phyloP scores from a whole-genome alignment of 1,140 invertebrate genomes.

The Trichonephila inaurata region DNA sequence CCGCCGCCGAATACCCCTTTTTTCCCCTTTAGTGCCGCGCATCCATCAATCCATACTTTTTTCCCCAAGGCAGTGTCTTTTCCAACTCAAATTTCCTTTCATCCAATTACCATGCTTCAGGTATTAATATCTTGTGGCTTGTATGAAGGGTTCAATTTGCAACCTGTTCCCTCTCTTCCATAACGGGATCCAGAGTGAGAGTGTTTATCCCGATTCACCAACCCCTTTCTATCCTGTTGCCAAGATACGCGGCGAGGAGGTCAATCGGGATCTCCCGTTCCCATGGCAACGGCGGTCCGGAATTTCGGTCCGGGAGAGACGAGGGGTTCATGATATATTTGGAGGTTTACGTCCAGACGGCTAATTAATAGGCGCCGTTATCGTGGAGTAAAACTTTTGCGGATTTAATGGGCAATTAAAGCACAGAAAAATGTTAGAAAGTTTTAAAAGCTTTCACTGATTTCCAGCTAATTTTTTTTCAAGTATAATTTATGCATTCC shows the following conservation, averaged over 20 bases:
- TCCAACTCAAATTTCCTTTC: background rate
- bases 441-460: background rate
- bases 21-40: background rate
- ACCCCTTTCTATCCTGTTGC: constrained; percentile 25
- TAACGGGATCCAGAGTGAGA: background rate
- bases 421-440: background rate
- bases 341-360: background rate
- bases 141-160: background rate
- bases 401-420: constrained; percentile 19
- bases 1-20: background rate
- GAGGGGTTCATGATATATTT: background rate
- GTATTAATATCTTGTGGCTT: background rate
- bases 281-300: constrained; percentile 40
- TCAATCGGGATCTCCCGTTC: constrained; percentile 59
- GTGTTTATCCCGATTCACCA: constrained; percentile 50
- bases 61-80: background rate
- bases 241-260: constrained; percentile 44
- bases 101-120: background rate
- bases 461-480: background rate
- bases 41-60: background rate
- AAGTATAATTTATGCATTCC: background rate
- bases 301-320: background rate
- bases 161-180: constrained; percentile 7
- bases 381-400: background rate
- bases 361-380: constrained; percentile 21